Evolutionary conservation across 1,140 invertebrate genomes (phyloP).

Genomic region (Bombus ignitus): DNA sequence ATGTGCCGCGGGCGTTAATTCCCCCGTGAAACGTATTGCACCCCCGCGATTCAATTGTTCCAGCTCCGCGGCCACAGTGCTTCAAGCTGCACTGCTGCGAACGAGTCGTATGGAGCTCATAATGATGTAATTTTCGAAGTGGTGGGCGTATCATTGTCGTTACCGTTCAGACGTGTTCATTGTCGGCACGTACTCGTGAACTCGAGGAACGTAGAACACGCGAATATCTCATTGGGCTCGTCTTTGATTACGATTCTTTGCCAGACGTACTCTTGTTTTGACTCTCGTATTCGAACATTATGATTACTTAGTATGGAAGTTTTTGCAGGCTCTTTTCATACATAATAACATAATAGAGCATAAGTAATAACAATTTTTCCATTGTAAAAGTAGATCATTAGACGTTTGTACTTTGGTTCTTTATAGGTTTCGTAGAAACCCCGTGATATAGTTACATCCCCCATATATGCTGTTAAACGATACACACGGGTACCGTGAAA

Average conservation of each 20-base stretch:
- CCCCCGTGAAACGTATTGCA: conserved; percentile 80
- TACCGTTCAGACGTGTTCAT: not conserved
- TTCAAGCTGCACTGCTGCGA: conserved; percentile 44
- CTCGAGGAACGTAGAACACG: not conserved
- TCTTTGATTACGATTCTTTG: not conserved
- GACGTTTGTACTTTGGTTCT: not conserved
- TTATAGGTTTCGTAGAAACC: not conserved
- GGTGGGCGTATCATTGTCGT: conserved; percentile 22
- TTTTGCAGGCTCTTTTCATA: not conserved
- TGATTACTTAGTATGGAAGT: not conserved
- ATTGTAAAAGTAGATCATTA: not conserved
- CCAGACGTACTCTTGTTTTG: not conserved
- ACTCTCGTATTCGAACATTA: too few species aligned
- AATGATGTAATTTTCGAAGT: conserved; percentile 55
- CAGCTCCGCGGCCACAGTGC: conserved; percentile 65
- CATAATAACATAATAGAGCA: too few species aligned
- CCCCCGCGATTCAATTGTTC: conserved; percentile 79
- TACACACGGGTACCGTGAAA: not conserved
- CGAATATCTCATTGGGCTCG: not conserved
- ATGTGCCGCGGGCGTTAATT: conserved; percentile 80
- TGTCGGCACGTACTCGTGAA: not conserved
- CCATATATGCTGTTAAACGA: not conserved
- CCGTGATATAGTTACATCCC: too few species aligned
- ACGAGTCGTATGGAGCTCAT: conserved; percentile 51
- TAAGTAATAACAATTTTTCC: not conserved